Evolutionary conservation across 2,797 vertebrate genomes (phyloP).

Genomic region (Propithecus deckenii): DNA sequence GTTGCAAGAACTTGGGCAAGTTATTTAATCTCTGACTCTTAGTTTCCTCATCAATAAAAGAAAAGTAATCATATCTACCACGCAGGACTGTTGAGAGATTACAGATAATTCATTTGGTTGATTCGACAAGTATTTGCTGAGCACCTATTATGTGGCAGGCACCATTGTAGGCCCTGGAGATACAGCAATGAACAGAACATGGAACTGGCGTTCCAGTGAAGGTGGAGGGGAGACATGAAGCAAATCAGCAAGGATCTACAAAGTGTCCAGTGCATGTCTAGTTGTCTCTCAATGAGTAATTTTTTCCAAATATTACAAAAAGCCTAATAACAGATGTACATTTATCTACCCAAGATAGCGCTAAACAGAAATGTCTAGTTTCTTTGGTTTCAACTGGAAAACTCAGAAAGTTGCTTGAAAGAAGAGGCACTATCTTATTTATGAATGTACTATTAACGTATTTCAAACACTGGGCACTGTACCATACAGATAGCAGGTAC

Average conservation of each 20-base stretch:
- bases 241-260: neutral
- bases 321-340: neutral
- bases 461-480: neutral
- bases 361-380: neutral
- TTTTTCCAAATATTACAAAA: slow-evolving; percentile 20
- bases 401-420: neutral
- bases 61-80: neutral
- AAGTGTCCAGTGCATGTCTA: neutral
- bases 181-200: too few species aligned
- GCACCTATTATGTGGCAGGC: neutral
- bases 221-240: neutral
- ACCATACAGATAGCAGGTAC: neutral
- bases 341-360: neutral
- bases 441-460: neutral
- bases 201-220: neutral
- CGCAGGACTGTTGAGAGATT: neutral
- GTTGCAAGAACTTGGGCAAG: neutral
- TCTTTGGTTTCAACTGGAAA: neutral
- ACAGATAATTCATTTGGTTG: neutral
- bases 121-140: neutral
- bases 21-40: neutral
- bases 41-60: neutral
- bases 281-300: neutral
- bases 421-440: neutral
- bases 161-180: neutral